phyloP scores from a whole-genome alignment of 1,140 invertebrate species.

The Trialeurodes vaporariorum region DNA sequence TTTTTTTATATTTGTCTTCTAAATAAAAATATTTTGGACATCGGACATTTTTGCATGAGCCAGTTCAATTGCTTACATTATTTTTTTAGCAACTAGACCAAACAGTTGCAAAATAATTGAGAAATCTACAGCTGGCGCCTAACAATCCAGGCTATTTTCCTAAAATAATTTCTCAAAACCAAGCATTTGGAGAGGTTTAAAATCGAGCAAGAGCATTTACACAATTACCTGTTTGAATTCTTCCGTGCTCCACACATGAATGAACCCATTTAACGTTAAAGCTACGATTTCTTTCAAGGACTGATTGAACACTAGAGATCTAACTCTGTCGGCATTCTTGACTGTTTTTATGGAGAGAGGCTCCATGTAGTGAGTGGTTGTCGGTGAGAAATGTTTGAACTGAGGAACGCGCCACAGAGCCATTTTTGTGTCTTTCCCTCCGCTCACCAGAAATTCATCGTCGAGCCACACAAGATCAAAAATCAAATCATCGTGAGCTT shows the following conservation, averaged over 20 bases:
- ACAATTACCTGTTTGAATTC: slow-evolving; percentile 64
- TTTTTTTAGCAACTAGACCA: too few species aligned
- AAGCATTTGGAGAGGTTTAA: too few species aligned
- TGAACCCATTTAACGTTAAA: slow-evolving; percentile 76
- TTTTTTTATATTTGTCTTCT: too few species aligned
- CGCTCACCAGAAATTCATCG: slow-evolving; percentile 88
- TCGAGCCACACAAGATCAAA: slow-evolving; percentile 95
- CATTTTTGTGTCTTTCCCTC: slow-evolving; percentile 79
- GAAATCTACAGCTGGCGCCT: too few species aligned
- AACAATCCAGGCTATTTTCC: too few species aligned
- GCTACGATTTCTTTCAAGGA: slow-evolving; percentile 77
- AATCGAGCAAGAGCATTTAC: too few species aligned
- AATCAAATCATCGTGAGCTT: slow-evolving; percentile 80
- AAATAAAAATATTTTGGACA: too few species aligned
- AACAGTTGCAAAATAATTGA: too few species aligned
- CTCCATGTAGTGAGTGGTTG: slow-evolving; percentile 38
- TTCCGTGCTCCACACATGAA: slow-evolving; percentile 87
- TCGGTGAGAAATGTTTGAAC: slow-evolving; percentile 28
- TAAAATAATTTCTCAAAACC: too few species aligned
- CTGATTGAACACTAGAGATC: slow-evolving; percentile 78
- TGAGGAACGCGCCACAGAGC: slow-evolving; percentile 61
- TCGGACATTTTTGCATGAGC: too few species aligned
- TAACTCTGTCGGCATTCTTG: slow-evolving; percentile 58
- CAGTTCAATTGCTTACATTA: too few species aligned
- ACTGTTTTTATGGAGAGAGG: slow-evolving; percentile 67